These are phyloP conservation scores for Ptyas mucosa DNA, from an alignment of 2,113 vertebrate species.

Conservation along the genomic window DNA sequence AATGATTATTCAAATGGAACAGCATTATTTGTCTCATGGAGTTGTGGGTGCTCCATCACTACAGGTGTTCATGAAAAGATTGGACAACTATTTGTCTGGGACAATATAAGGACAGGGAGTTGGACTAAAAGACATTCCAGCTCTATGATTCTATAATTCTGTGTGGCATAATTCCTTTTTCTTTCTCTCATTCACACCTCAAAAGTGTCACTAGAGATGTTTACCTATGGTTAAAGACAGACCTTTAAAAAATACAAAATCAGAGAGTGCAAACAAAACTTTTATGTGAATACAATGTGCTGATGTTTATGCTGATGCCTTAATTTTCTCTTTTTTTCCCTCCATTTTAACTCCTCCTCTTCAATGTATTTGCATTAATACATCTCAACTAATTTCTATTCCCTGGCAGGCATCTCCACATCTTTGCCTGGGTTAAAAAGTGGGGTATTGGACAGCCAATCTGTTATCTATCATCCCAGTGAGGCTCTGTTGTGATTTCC, in stretches of 20 bases:
- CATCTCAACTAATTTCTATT: neutral
- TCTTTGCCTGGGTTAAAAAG: neutral
- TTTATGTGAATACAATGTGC: neutral
- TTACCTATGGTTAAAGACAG: neutral
- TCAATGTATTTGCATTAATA: neutral
- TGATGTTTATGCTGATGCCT: neutral
- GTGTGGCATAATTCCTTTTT: neutral
- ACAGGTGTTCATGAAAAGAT: neutral
- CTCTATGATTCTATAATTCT: neutral
- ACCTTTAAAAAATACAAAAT: neutral
- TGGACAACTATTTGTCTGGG: neutral
- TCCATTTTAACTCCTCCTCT: neutral
- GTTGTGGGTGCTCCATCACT: neutral
- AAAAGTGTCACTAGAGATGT: neutral
- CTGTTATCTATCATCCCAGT: conserved; percentile 25
- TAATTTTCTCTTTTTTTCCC: neutral
- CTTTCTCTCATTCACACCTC: neutral
- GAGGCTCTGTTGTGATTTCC: conserved; percentile 43
- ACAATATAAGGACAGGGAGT: neutral
- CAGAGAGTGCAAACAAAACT: neutral
- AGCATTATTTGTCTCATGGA: neutral
- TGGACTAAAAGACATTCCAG: neutral
- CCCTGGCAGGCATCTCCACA: neutral
- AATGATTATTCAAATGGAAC: neutral
- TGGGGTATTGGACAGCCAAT: neutral